Conservation (phyloP, 2,888 invertebrate species). For the Yponomeuta cagnagella region DNA sequence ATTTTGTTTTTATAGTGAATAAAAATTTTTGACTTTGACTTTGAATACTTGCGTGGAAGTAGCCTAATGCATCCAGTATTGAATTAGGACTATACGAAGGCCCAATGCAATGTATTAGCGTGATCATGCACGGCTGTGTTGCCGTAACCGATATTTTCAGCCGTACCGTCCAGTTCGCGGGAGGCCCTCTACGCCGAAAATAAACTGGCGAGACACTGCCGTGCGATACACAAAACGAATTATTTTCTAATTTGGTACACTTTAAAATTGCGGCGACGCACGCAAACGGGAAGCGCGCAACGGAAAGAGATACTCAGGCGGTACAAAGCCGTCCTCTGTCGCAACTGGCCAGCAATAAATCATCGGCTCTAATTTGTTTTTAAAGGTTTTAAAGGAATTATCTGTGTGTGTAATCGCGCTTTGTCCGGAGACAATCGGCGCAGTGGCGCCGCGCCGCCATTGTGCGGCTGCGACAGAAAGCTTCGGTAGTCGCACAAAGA, state of each 20-base stretch:
- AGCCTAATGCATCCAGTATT: too few relatives aligned
- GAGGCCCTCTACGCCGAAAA: neutral
- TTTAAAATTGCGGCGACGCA: constrained; percentile 70
- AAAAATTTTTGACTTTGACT: too few relatives aligned
- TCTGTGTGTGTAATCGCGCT: constrained; percentile 64
- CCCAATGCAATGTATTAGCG: too few relatives aligned
- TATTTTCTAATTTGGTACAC: constrained; percentile 74
- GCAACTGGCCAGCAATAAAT: constrained; percentile 18
- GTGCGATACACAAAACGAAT: constrained; percentile 45
- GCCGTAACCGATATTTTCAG: too few relatives aligned
- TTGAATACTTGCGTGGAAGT: too few relatives aligned
- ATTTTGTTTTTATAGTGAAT: too few relatives aligned
- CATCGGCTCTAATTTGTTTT: constrained; percentile 71
- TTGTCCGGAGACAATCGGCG: constrained; percentile 58
- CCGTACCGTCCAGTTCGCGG: too few relatives aligned
- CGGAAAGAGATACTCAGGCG: constrained; percentile 53
- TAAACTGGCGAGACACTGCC: constrained; percentile 19
- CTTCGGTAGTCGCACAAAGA: constrained; percentile 41
- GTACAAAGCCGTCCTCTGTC: constrained; percentile 19
- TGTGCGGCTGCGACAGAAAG: constrained; percentile 37
- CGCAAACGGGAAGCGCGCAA: constrained; percentile 62
- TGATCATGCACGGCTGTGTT: too few relatives aligned
- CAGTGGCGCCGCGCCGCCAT: constrained; percentile 41
- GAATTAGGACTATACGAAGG: too few relatives aligned
- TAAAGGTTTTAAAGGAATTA: constrained; percentile 67